phyloP scores from a whole-genome alignment of 2,113 vertebrate species.

The Dipodomys stephensi region DNA sequence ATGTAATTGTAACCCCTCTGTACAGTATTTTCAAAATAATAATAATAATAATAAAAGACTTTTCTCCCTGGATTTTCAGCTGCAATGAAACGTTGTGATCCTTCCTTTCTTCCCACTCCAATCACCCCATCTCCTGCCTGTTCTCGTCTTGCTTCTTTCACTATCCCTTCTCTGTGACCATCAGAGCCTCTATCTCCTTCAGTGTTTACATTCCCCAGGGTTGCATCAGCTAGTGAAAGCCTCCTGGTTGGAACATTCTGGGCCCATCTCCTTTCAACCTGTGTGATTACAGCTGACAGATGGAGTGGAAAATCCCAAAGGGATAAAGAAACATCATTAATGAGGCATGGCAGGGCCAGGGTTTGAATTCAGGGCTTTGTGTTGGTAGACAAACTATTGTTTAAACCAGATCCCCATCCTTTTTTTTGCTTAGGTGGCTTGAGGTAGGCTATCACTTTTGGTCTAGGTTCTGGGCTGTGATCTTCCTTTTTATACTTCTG shows the following conservation, averaged over 20 bases:
- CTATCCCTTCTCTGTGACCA: not conserved
- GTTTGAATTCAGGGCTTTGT: too few species aligned
- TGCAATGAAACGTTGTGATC: not conserved
- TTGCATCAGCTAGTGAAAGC: not conserved
- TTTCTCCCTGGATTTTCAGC: not conserved
- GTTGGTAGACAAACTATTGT: too few species aligned
- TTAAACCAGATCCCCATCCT: too few species aligned
- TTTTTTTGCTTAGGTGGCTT: too few species aligned
- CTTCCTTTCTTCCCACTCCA: not conserved
- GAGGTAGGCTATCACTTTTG: too few species aligned
- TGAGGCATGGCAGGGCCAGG: not conserved
- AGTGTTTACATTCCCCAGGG: conserved; percentile 10
- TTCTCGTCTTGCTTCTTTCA: not conserved
- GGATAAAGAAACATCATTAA: not conserved
- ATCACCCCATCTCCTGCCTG: not conserved
- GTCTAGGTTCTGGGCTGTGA: too few species aligned
- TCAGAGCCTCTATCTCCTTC: not conserved
- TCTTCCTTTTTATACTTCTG: too few species aligned
- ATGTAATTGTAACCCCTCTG: too few species aligned
- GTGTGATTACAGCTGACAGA: not conserved
- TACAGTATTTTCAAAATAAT: too few species aligned
- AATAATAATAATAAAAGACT: not conserved
- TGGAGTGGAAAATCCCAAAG: conserved; percentile 17
- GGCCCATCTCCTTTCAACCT: not conserved
- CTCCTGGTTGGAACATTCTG: not conserved